A percentile compares a stretch with the other conserved stretches of the same genome.
Conservation (phyloP, 2,888 invertebrate species). For the Lepetodrilus schrolli region DNA sequence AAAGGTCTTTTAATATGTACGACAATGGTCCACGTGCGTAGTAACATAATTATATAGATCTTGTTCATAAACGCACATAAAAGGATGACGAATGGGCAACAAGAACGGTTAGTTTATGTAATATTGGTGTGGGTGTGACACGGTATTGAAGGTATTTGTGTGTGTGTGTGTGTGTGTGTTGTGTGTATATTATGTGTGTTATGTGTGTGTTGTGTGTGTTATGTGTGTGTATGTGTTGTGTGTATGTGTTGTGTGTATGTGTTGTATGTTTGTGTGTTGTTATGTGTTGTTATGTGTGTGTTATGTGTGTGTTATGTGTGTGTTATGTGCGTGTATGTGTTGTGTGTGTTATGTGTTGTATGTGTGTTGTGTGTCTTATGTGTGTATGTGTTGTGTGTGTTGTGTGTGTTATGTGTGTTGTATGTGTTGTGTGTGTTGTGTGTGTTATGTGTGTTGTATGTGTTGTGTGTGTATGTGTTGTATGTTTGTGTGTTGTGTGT, state of each 20-base stretch:
- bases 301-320: neutral
- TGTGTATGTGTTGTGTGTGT: neutral
- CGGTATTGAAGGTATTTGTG: constrained; percentile 76
- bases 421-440: neutral
- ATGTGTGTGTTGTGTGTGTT: neutral
- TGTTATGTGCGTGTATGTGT: neutral
- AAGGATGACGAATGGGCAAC: too few species aligned
- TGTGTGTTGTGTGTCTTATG: neutral
- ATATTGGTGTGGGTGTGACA: too few species aligned
- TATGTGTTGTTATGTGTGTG: neutral
- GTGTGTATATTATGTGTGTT: neutral
- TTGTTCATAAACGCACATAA: too few species aligned
- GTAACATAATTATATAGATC: too few species aligned
- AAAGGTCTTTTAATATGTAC: too few species aligned
- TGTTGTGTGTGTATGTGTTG: neutral
- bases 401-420: neutral
- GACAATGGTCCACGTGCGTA: too few species aligned
- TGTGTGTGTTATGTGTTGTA: neutral
- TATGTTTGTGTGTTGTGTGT: neutral
- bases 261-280: constrained; percentile 60
- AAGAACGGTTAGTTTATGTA: too few species aligned
- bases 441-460: neutral
- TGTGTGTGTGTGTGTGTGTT: neutral
- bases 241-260: neutral
- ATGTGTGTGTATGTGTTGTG: neutral